Percentiles rank a stretch among this genome's conserved stretches.
Conservation (phyloP, 2,888 invertebrate species). For the Drosophila mimica region DNA sequence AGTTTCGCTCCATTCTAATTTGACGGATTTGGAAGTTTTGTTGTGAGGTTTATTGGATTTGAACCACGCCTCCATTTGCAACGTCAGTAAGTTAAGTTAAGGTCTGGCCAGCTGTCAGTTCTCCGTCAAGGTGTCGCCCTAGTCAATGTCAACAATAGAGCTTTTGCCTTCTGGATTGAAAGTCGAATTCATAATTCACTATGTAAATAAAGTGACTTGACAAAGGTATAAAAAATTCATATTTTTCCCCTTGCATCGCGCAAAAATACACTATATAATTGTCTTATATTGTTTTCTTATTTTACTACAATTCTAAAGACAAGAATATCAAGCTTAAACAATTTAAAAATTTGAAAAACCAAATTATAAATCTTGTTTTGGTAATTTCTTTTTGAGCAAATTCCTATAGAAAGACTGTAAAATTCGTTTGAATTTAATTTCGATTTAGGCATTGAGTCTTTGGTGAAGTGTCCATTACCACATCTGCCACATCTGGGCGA, state of each 20-base stretch:
- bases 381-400: background rate
- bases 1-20: background rate
- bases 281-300: constrained; percentile 17
- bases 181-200: background rate
- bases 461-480: background rate
- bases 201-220: background rate
- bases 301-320: background rate
- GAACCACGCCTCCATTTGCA: constrained; percentile 12
- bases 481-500: too few species aligned
- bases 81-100: constrained; percentile 33
- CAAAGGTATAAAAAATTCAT: background rate
- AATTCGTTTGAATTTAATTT: background rate
- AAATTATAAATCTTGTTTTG: background rate
- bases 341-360: accelerated
- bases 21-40: constrained; percentile 39
- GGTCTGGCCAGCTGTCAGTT: constrained; percentile 12
- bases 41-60: constrained; percentile 60
- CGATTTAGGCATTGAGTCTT: background rate
- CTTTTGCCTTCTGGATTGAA: background rate
- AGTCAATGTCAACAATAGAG: background rate
- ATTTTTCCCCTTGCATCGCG: background rate
- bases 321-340: background rate
- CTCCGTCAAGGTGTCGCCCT: constrained; percentile 13
- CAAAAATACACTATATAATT: background rate
- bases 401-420: background rate